Conservation (phyloP, 2,888 invertebrate species). For the Hemistola chrysoprasaria region DNA sequence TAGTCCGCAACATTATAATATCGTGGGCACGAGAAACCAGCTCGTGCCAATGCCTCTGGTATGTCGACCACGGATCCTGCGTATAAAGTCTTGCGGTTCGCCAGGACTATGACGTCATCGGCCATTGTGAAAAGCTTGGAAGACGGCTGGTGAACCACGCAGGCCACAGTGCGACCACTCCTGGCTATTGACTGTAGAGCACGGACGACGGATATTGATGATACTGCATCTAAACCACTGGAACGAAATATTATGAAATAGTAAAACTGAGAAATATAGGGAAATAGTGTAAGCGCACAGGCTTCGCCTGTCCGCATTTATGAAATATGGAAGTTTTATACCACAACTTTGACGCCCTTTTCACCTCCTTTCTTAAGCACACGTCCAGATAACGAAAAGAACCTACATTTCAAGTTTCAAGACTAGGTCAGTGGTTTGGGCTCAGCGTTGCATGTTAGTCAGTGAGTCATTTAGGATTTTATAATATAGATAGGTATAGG, state of each 20-base stretch:
- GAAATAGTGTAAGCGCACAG: too few relatives aligned
- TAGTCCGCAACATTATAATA: slow-evolving; percentile 92
- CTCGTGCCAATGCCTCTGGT: slow-evolving; percentile 80
- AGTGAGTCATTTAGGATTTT: too few relatives aligned
- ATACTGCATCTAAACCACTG: slow-evolving; percentile 84
- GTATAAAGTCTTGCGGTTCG: slow-evolving; percentile 86
- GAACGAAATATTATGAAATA: slow-evolving; percentile 31
- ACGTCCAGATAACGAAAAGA: too few relatives aligned
- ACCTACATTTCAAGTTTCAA: too few relatives aligned
- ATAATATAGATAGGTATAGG: too few relatives aligned
- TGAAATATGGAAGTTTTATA: too few relatives aligned
- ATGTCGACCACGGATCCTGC: slow-evolving; percentile 84
- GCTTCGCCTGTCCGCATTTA: too few relatives aligned
- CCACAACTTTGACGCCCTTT: too few relatives aligned
- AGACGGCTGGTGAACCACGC: slow-evolving; percentile 91
- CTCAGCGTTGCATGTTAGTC: too few relatives aligned
- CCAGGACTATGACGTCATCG: slow-evolving; percentile 87
- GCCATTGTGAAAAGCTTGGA: slow-evolving; percentile 88
- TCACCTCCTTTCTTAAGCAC: too few relatives aligned
- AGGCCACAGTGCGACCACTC: slow-evolving; percentile 86
- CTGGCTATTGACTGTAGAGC: slow-evolving; percentile 84
- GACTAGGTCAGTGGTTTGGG: too few relatives aligned
- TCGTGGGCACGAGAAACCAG: slow-evolving; percentile 85
- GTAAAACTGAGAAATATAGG: too few relatives aligned
- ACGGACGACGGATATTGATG: slow-evolving; percentile 85